Conservation (phyloP, 2,113 vertebrate species). For the Callorhinus ursinus region DNA sequence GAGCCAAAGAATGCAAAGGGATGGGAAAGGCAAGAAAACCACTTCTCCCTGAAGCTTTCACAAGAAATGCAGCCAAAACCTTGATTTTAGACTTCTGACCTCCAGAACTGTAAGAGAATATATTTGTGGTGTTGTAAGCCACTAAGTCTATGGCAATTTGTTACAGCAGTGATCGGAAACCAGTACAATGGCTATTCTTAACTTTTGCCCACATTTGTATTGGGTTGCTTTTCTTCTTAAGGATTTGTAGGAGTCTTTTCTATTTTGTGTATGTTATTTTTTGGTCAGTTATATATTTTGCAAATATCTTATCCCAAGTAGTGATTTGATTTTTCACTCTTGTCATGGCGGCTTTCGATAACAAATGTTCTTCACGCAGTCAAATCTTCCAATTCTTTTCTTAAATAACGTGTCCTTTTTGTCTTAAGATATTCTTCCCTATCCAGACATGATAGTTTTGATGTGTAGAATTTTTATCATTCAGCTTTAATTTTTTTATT, state of each 20-base stretch:
- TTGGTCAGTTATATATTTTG: neutral
- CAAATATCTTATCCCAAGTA: neutral
- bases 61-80: neutral
- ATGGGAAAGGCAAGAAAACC: neutral
- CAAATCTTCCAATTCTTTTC: neutral
- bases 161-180: neutral
- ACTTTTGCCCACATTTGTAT: neutral
- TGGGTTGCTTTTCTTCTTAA: neutral
- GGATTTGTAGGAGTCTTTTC: neutral
- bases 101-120: neutral
- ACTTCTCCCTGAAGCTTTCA: neutral
- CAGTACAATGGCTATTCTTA: neutral
- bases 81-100: neutral
- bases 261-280: neutral
- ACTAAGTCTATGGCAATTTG: neutral
- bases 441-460: neutral
- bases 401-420: neutral
- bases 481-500: neutral
- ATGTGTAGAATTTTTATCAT: neutral
- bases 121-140: neutral
- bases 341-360: neutral
- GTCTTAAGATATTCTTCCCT: neutral
- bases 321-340: neutral
- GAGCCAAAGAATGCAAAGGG: neutral
- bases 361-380: neutral